A percentile compares a stretch with the other conserved stretches of the same genome.
Evolutionary conservation across 2,797 vertebrate species (phyloP).

Genomic region (Rallus crepitans): DNA sequence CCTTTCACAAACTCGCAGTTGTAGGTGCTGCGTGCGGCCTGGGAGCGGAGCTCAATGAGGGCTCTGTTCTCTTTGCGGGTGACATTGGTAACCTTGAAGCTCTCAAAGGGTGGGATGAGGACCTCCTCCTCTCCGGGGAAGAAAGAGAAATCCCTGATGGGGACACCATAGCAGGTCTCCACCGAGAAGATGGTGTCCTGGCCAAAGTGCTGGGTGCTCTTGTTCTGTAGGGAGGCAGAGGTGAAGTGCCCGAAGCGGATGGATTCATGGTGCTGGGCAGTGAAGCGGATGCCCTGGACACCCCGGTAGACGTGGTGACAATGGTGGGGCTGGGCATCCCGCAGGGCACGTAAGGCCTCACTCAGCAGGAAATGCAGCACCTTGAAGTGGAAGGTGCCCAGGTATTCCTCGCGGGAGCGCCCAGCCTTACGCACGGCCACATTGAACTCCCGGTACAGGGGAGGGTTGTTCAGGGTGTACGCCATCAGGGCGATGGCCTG

Average conservation of each 20-base stretch:
- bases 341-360: no score
- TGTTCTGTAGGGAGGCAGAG: conserved; percentile 28
- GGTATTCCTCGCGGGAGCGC: no score
- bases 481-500: no score
- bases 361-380: no score
- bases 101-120: conserved; percentile 74
- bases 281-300: conserved; percentile 42
- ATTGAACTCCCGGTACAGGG: no score
- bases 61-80: neutral
- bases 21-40: conserved; percentile 36
- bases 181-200: conserved; percentile 74
- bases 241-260: conserved; percentile 72
- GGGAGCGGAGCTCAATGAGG: conserved; percentile 56
- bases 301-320: conserved; percentile 55
- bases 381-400: no score
- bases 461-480: no score
- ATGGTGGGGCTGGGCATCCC: no score
- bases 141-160: conserved; percentile 67
- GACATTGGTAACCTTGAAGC: conserved; percentile 56
- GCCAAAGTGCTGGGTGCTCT: conserved; percentile 25
- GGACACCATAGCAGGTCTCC: conserved; percentile 67
- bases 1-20: conserved; percentile 72
- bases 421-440: no score
- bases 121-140: conserved; percentile 69
- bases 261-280: neutral